Evolutionary conservation across 2,113 vertebrate genomes (phyloP).

Genomic region (Epinephelus moara): DNA sequence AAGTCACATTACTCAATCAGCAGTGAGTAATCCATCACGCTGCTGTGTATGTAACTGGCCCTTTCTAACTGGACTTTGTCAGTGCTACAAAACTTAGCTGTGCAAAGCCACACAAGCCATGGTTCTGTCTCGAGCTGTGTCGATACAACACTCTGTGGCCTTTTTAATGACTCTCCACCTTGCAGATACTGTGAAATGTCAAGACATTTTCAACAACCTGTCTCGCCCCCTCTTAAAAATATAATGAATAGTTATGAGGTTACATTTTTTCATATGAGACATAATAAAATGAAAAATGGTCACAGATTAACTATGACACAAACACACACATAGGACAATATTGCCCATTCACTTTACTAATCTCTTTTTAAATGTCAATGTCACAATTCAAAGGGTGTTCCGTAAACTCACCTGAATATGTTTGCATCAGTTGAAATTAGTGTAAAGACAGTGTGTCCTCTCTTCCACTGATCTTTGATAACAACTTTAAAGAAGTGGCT

Average conservation of each 20-base stretch:
- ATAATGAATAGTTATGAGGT: not conserved
- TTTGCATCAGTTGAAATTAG: not conserved
- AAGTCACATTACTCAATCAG: slow-evolving; percentile 3
- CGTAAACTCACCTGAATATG: not conserved
- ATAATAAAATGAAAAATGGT: not conserved
- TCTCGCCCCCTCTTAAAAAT: not conserved
- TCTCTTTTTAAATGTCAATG: slow-evolving; percentile 1
- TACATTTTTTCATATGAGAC: not conserved
- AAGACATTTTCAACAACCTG: not conserved
- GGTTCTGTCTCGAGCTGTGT: not conserved
- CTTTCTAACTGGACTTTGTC: slow-evolving; percentile 4
- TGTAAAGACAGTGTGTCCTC: not conserved
- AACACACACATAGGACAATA: not conserved
- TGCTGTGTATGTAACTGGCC: not conserved
- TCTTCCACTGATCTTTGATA: not conserved
- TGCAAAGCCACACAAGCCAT: not conserved
- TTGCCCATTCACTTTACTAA: not conserved
- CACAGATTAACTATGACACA: not conserved
- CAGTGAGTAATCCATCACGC: not conserved
- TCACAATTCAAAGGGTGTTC: not conserved
- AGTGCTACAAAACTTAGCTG: not conserved
- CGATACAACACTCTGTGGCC: not conserved
- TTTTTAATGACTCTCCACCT: not conserved
- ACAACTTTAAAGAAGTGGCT: not conserved
- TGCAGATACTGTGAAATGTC: not conserved